Percentiles rank a stretch among this genome's conserved stretches.
Evolutionary conservation across 2,888 invertebrate species (phyloP).

Genomic region (Lasioglossum oenotherae): DNA sequence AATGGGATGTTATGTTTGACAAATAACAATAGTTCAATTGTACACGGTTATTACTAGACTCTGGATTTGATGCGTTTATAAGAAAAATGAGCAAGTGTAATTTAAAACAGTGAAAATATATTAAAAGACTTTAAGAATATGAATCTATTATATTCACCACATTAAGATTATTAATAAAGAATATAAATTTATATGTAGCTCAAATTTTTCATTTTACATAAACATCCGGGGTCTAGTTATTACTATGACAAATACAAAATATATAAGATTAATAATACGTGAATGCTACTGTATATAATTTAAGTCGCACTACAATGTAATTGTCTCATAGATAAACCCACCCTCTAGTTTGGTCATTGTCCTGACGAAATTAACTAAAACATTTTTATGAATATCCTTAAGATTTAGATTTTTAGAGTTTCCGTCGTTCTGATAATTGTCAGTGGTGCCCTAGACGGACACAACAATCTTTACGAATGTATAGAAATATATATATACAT

Average conservation of each 20-base stretch:
- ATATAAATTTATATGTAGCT: too few species aligned
- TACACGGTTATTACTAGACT: neutral
- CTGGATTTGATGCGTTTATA: too few species aligned
- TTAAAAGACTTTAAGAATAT: too few species aligned
- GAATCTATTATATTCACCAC: too few species aligned
- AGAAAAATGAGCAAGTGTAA: too few species aligned
- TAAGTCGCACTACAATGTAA: neutral
- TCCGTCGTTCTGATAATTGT: neutral
- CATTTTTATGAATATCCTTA: neutral
- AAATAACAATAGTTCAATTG: neutral
- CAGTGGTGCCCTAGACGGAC: neutral
- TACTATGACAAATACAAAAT: neutral
- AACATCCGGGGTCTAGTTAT: too few species aligned
- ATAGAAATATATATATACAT: slow-evolving; percentile 32
- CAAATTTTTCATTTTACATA: too few species aligned
- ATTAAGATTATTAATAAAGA: too few species aligned
- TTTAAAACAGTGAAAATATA: too few species aligned
- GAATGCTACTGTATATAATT: neutral
- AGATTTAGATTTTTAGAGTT: neutral
- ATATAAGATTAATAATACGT: neutral
- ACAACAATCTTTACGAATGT: slow-evolving; percentile 25
- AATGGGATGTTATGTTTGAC: neutral
- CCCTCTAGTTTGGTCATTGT: neutral
- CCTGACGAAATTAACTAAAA: neutral
- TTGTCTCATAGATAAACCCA: neutral